Conservation (phyloP, 2,797 vertebrate species). For the Botia almorhae region DNA sequence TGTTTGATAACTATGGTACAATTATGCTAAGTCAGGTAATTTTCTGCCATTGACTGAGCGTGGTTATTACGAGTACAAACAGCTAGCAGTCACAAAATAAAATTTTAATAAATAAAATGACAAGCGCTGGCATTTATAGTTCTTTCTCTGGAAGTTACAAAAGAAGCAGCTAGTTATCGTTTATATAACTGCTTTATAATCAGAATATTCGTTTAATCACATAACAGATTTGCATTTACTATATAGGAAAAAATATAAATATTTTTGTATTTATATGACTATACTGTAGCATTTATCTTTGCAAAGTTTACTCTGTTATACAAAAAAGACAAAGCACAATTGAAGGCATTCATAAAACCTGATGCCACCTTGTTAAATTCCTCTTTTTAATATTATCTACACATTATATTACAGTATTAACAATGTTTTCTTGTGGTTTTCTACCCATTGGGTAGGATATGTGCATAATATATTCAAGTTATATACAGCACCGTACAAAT, state of each 20-base stretch:
- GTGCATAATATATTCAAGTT: constrained; percentile 89
- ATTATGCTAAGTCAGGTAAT: constrained; percentile 46
- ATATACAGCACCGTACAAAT: constrained; percentile 87
- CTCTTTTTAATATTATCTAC: constrained; percentile 75
- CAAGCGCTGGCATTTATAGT: constrained; percentile 70
- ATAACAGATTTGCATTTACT: constrained; percentile 73
- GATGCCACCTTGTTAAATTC: constrained; percentile 82
- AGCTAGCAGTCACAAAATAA: constrained; percentile 63
- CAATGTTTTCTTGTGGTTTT: constrained; percentile 76
- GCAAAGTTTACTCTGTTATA: constrained; percentile 73
- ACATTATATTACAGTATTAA: constrained; percentile 88
- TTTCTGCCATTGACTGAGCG: constrained; percentile 41
- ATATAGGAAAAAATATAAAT: constrained; percentile 86
- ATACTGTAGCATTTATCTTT: constrained; percentile 79
- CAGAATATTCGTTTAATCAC: constrained; percentile 68
- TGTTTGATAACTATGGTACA: constrained; percentile 22
- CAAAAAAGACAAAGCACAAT: constrained; percentile 79
- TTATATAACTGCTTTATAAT: constrained; percentile 63
- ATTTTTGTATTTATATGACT: constrained; percentile 61
- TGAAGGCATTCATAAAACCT: constrained; percentile 82
- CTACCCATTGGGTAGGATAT: constrained; percentile 92
- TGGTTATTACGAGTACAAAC: constrained; percentile 69
- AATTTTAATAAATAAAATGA: constrained; percentile 63
- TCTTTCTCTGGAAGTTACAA: constrained; percentile 66
- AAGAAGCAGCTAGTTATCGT: constrained; percentile 68